Base-by-base conservation (phyloP, 2,113 vertebrate genomes). In the Origma solitaria region DNA sequence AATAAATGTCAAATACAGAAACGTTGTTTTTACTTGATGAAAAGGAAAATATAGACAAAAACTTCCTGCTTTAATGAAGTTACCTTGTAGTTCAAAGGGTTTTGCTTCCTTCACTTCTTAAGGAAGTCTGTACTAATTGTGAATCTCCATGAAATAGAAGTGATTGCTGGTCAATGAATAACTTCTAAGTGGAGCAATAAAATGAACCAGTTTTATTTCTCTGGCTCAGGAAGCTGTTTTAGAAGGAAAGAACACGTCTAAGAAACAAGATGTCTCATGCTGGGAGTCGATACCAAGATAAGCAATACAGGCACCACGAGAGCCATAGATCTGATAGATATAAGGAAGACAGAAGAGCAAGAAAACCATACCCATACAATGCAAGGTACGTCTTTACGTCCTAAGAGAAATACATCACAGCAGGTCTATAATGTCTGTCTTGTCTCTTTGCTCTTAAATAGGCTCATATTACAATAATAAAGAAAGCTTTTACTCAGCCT, bases 181-280 rank as follows among this genome's bases (percentile, higher is more conserved):
- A 96, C 89, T 85, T 87, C 70, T 33, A 75, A 83, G 51, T 40
- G 53, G 76, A 92, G 45, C 71, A 90, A 33, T 97, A 88, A 94
- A 92, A 42, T 69, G 31, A 94, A 87, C 44, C 21, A 9, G 18
- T 86, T 90, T 90, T 79, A 11, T 88, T 78, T 92, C 50, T 92
- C 49, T 88, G 20, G 4, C 44, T 47, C 88, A 88, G 86, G 78
- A 93, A 91, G 82, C 61, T 75, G 16, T 68, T 95, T 90, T 49
- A 56, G 53, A 79, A 72, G 53, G 56, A 71, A 70, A 30, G 71
- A 88, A 53, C 47, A 94, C 72, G 54, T 68, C 80, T 62, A n/a
- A 96, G 83, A 89, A 92, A 78, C 68, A 90, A 78, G 66, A 97
- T 97, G 95, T 70, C 96, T 92, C 72, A 82, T 44, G 72, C 73